Evolutionary conservation across 2,888 invertebrate genomes (phyloP), one percentile per base, ranked within the genome.

Genomic region (Cactoblastis cactorum): DNA sequence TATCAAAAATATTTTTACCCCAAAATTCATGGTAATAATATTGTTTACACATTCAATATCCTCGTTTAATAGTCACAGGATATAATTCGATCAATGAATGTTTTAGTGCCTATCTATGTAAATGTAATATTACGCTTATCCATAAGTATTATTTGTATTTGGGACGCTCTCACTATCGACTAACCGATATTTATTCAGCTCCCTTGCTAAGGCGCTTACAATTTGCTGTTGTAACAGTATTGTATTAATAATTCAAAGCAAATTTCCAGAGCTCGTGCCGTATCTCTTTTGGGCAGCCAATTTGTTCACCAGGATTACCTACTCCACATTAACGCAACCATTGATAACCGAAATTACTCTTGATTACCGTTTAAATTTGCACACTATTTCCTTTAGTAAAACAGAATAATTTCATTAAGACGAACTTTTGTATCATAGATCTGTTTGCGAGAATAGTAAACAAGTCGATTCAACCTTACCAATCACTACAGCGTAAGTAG

Each of bases 191-290:
- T 82, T 80, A 86, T 83, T 83, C 84, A 87, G 84, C 69, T 74
- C 68, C 77, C 72, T 71, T 66, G 64, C 70, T 85, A 84, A 87
- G 85, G 67, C 83, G 87, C 86, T 88, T 86, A 88, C 76, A 75
- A 79, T 83, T 80, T 63, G 76, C 83, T 74, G 67, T 67, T 68
- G 72, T 77, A 71, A 80, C 79, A 71, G 73, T 78, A 80, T 78
- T 78, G 77, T 80, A 80, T 83, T 87, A 83, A 81, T 86, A 86
- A 86, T 86, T 84, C 80, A 83, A 71, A 74, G 64, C 62, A 67
- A 73, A 80, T 78, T 82, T 79, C 72, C 71, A 67, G 69, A 67
- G 71, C 62, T 67, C 65, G 59, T 56, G 58, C 63, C 67, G 72
- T 82, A 84, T 82, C 83, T 81, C 74, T 68, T 72, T 66, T 72